Evolutionary conservation across 1,140 invertebrate genomes (phyloP), one percentile per base, ranked within the genome.

Genomic region (Bombus picipes): DNA sequence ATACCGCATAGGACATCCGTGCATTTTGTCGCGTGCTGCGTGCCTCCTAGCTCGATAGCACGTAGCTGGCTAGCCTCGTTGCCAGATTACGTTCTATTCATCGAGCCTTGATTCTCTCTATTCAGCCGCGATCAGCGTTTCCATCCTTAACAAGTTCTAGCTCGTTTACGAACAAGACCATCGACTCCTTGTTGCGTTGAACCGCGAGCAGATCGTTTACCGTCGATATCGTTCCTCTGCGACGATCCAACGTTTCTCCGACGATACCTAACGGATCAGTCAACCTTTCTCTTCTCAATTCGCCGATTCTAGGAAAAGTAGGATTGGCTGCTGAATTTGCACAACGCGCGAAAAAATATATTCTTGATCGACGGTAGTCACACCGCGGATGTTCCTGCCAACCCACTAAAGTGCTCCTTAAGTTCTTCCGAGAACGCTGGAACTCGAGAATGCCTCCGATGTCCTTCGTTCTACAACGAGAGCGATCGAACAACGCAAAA

Each of bases 301-400:
- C 25, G 1, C 10, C 57, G 25, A 10, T 28, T 28, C 57, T 28
- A 59, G 3, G 25, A 3, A 3, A 59, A 59, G 12, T 37, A 37
- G 34, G 25, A 0, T 68, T 22, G 18, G 1, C 3, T 12, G 68
- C 68, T 37, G 34, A 70, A 28, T 70, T 37, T 25, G 32, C 66
- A 28, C 22, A 37, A 70, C 18, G 66, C 9, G 22, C 3, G 2
- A 12, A 72, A 39, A 28, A 77, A 59, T 85, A 78, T 89, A 76
- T 88, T 85, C 82, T 66, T 39, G 32, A 88, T 88, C 88, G 77
- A 88, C 85, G 43, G 43, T 32, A 65, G 71, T n/a, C 47, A 37
- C 66, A 76, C 70, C 84, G 68, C 53, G 39, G 34, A 74, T 87
- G 47, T 77, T 66, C 41, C 57, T 32, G n/a, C n/a, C 34, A 81